Evolutionary conservation across 2,888 invertebrate genomes (phyloP).

Genomic region (Macrostomum cliftonense): DNA sequence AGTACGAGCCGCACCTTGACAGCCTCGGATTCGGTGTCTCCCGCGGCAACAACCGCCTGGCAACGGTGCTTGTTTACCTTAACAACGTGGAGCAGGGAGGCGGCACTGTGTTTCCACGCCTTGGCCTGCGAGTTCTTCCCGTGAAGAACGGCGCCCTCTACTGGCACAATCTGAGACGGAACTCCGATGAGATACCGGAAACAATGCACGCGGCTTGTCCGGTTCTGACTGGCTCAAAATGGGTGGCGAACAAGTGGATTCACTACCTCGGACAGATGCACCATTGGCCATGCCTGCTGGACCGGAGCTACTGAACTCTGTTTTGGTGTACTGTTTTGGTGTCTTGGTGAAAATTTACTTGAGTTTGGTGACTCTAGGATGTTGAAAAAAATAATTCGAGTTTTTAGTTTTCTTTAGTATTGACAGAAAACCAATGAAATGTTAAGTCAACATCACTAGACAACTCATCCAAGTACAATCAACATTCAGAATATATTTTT

Average conservation of each 20-base stretch:
- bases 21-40: not conserved
- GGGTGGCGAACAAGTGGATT: conserved; percentile 13
- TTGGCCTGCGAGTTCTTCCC: conserved; percentile 9
- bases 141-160: conserved; percentile 20
- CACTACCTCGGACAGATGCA: not conserved
- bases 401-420: too few relatives aligned
- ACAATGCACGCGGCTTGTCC: conserved; percentile 25
- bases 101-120: conserved; percentile 12
- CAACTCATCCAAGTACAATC: too few relatives aligned
- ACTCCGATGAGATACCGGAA: conserved; percentile 15
- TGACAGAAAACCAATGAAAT: too few relatives aligned
- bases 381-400: too few relatives aligned
- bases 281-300: not conserved
- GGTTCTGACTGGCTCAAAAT: conserved; percentile 24
- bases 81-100: conserved; percentile 12
- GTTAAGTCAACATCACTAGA: too few relatives aligned
- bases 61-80: conserved; percentile 7
- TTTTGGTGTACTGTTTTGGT: too few relatives aligned
- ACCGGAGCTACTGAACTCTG: too few relatives aligned
- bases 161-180: conserved; percentile 22
- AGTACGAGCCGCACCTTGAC: conserved; percentile 15
- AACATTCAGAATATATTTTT: too few relatives aligned
- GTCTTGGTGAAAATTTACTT: too few relatives aligned
- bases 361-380: too few relatives aligned
- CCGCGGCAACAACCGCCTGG: not conserved